Base-by-base conservation (phyloP, 2,113 vertebrate genomes). In the Eptesicus fuscus region DNA sequence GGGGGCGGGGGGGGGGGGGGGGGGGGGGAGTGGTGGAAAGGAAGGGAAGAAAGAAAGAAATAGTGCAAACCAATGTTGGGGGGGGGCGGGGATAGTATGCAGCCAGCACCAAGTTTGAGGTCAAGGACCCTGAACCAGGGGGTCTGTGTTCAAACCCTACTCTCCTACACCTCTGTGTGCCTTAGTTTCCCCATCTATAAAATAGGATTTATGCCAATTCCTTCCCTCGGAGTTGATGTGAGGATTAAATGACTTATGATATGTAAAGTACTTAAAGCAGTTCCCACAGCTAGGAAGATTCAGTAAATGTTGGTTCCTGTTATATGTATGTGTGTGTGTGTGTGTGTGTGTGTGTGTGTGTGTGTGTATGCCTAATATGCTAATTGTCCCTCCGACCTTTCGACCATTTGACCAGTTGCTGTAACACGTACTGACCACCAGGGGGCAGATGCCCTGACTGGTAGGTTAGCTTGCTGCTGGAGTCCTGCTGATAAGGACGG, bases 221-320 rank as follows among this genome's bases (percentile, higher is more conserved):
- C 28, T 37, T n/a, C 53, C 25, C 28, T 70, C 11, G 22, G 61
- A 20, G 22, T 5, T 82, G 51, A 77, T 40, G 28, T 59, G 14
- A 92, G 35, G 25, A 85, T 63, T 76, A 90, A 92, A 42, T 77
- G 30, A 74, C 87, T 44, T 73, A 76, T 80, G 4, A 35, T 49
- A n/a, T 30, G 25, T 53, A 35, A 78, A 82, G 17, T 84, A n/a
- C 42, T 92, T 83, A n/a, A 17, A 70, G 67, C 11, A 61, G n/a
- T 35, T 73, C 47, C 56, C 18, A 14, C 51, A 20, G 71, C 79
- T 32, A 22, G 30, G 56, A 83, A 84, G 17, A 80, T 22, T 74
- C 40, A 59, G 11, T 44, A 37, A 37, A 74, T 20, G 17, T 32
- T 59, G 51, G 1, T 32, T 80, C 32, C 61, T 10, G 1, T 35